Evolutionary conservation across 2,888 invertebrate species (phyloP), one percentile per base, ranked within the genome.

Genomic region (Drosophila subquinaria): DNA sequence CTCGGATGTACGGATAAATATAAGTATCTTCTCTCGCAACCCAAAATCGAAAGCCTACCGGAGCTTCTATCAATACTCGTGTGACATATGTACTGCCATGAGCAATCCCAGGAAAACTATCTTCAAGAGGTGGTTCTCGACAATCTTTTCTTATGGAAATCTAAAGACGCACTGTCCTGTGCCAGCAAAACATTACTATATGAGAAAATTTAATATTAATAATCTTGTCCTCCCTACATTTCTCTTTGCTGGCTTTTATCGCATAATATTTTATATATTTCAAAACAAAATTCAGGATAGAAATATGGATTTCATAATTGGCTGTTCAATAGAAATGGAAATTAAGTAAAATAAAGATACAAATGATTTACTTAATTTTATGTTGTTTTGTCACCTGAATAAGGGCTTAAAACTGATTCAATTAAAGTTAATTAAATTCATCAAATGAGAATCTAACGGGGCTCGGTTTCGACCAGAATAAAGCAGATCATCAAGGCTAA

Each of bases 11-110:
- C 65, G 30, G 0, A 55, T 74, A 35, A 59, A 78, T 15, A 20
- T 76, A 10, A 63, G 66, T 9, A 69, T 82, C 13, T 60, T 60
- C 1, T 59, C 64, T 1, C 57, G 60, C 9, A 52, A 63, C n/a
- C 17, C 10, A 1, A 65, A 66, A 15, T 42, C 66, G 0, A 52
- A 55, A 3, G 27, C 36, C 6, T 81, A 68, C 30, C 69, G 73
- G 5, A 75, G 27, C 10, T 50, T 83, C 35, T 83, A 81, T 33
- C 45, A 62, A 35, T 73, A 76, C 17, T 38, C 73, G 1, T 51
- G 88, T 15, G 81, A 90, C 48, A 59, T 84, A 30, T 90, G 90
- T 33, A 66, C 57, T 13, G 45, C 89, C 62, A 62, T 86, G 71
- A 69, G 35, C 3, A 62, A 43, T 11, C 52, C 30, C 6, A 71